A percentile compares a stretch with the other conserved stretches of the same genome.
Conservation (phyloP, 2,113 vertebrate species). For the Cyprinodon brontotheroides region DNA sequence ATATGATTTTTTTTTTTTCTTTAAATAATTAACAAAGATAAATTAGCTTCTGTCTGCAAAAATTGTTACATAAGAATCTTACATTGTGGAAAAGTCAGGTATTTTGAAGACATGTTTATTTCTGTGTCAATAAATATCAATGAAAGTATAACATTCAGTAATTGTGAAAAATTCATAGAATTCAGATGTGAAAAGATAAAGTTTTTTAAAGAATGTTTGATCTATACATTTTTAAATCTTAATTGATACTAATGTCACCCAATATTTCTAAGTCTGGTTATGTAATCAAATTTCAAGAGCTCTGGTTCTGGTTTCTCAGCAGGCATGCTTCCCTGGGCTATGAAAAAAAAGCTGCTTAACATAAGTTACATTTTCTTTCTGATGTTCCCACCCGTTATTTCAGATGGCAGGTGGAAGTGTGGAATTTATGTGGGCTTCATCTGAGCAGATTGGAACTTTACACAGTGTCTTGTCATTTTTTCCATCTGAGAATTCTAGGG, state of each 20-base stretch:
- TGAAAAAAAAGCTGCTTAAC: constrained; percentile 34
- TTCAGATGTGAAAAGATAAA: too few species aligned
- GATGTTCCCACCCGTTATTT: constrained; percentile 37
- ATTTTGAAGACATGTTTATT: too few species aligned
- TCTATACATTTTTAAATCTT: too few species aligned
- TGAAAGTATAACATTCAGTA: too few species aligned
- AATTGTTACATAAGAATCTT: too few species aligned
- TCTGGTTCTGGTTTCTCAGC: constrained; percentile 22
- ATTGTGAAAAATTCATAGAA: too few species aligned
- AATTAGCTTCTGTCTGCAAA: too few species aligned
- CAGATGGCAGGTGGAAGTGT: neutral
- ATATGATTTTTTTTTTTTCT: too few species aligned
- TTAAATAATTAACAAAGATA: too few species aligned
- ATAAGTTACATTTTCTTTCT: constrained; percentile 42
- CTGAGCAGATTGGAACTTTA: constrained; percentile 67
- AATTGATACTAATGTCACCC: neutral
- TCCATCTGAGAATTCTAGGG: constrained; percentile 63
- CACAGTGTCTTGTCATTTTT: constrained; percentile 65
- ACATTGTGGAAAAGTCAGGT: too few species aligned
- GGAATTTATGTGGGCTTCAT: constrained; percentile 42
- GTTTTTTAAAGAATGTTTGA: too few species aligned
- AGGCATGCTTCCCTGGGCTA: constrained; percentile 42
- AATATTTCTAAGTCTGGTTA: constrained; percentile 54
- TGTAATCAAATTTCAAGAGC: constrained; percentile 43
- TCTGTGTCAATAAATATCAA: too few species aligned